phyloP scores from a whole-genome alignment of 2,113 vertebrate genomes.

The Festucalex cinctus region DNA sequence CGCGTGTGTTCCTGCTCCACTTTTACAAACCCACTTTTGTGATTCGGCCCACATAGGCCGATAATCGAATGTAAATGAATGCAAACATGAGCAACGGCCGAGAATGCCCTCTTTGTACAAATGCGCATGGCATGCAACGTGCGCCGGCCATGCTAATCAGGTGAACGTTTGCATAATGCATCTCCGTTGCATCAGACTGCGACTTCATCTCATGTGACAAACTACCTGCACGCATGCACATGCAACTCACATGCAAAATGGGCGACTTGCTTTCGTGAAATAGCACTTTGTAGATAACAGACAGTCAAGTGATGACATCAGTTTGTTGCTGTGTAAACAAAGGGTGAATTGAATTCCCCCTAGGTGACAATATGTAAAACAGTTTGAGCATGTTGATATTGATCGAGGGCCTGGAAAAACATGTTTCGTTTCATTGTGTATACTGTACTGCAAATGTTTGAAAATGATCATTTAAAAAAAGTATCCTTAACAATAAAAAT shows the following conservation, averaged over 20 bases:
- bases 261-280: neutral
- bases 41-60: conserved; percentile 21
- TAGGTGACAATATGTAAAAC: too few species aligned
- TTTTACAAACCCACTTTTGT: conserved; percentile 1
- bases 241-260: neutral
- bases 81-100: conserved; percentile 22
- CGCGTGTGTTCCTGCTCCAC: neutral
- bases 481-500: neutral
- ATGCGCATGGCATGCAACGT: neutral
- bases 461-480: neutral
- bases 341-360: neutral
- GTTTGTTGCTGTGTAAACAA: neutral
- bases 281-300: neutral
- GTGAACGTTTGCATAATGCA: conserved; percentile 38
- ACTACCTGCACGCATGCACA: neutral
- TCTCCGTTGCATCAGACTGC: conserved; percentile 10
- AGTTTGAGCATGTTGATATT: neutral
- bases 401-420: neutral
- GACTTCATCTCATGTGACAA: conserved; percentile 27
- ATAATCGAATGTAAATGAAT: conserved; percentile 40
- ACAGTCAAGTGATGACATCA: neutral
- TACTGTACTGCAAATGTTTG: neutral
- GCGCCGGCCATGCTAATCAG: conserved; percentile 13
- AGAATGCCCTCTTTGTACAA: conserved; percentile 1
- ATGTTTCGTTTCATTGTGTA: neutral